Conservation (phyloP, 2,113 vertebrate genomes). For the Dipodomys stephensi region DNA sequence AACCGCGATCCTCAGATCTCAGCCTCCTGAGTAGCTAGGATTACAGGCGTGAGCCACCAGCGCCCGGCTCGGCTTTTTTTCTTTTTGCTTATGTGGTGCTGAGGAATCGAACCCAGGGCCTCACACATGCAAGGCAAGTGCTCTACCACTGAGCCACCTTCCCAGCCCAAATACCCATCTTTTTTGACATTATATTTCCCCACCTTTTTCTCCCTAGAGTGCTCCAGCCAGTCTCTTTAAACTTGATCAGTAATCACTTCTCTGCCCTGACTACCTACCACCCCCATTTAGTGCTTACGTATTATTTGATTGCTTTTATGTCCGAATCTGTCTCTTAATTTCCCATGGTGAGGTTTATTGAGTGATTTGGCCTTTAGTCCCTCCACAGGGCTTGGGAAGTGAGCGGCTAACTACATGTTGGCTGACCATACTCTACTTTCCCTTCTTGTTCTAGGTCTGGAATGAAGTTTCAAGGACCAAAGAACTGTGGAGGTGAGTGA, state of each 20-base stretch:
- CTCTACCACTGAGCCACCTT: no score
- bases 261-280: background rate
- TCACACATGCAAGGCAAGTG: no score
- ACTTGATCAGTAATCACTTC: background rate
- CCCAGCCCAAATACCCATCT: no score
- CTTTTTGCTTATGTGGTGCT: no score
- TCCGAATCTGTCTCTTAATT: background rate
- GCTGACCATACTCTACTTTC: background rate
- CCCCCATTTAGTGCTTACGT: background rate
- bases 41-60: no score
- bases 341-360: background rate
- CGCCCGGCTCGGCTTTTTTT: no score
- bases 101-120: no score
- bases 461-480: slow-evolving; percentile 44
- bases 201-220: background rate
- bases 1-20: no score
- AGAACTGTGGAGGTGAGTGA: slow-evolving; percentile 58
- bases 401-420: background rate
- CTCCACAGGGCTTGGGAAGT: background rate
- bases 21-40: no score
- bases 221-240: background rate
- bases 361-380: background rate
- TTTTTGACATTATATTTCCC: background rate
- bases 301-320: background rate
- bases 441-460: slow-evolving; percentile 29